Evolutionary conservation across 2,888 invertebrate species (phyloP), one percentile per base, ranked within the genome.

Genomic region (Pemphredon lugubris): DNA sequence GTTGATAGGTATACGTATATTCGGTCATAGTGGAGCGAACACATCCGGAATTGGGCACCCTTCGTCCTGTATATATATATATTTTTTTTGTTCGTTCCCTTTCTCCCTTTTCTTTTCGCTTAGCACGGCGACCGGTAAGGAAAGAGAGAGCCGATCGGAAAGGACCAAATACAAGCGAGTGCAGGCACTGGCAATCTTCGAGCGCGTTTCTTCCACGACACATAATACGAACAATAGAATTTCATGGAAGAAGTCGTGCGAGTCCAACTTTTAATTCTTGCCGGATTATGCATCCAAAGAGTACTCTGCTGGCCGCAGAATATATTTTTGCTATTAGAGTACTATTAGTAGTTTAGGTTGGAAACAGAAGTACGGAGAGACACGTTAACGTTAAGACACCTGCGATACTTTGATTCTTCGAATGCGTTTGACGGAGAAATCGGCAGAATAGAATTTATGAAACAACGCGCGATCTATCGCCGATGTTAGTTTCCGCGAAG

Each of bases 101-200:
- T n/a, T n/a, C n/a, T n/a, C n/a, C 26, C 7, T 26, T 26, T 26
- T 26, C 26, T 26, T 26, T 5, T n/a, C n/a, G n/a, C n/a, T 26
- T 26, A 26, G 7, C 26, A 6, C 14, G 60, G 42, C 9, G 60
- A 51, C 9, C 39, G 59, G 7, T 50, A 50, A n/a, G 40, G n/a
- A 42, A 7, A 5, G 16, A 14, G 30, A 30, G n/a, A n/a, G 34
- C 5, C n/a, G 14, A 40, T 47, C 40, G 51, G 44, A 34, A 50
- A 23, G 30, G 72, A 71, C 45, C 53, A 54, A 64, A 64, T 34
- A 45, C 45, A 51, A 47, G 47, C 53, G n/a, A n/a, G 73, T 73
- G 73, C 73, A 13, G 73, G 73, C 73, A 73, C 73, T 72, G 48
- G 47, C 60, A n/a, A 37, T 5, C 3, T 21, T 40, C 47, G 47